Evolutionary conservation across 2,797 vertebrate species (phyloP), one percentile per base, ranked within the genome.

Genomic region (Lepilemur ruficaudatus): DNA sequence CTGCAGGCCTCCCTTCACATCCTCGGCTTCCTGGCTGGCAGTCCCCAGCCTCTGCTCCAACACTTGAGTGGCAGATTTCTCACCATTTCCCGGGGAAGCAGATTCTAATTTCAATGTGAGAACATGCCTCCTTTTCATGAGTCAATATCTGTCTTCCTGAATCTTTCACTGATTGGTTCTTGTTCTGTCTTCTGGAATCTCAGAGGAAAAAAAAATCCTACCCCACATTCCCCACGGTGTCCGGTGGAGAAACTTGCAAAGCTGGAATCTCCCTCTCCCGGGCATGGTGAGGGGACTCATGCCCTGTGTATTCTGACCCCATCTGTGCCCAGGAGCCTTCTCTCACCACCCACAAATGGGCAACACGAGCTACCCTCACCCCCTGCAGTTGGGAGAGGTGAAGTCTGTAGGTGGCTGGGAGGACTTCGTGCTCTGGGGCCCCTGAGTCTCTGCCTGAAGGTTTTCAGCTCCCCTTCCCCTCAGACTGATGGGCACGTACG

Each of bases 401-500:
- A 93, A 0, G 30, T 89, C 38, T 28, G 7, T 61, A 93, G 20
- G 4, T 61, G 70, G 59, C 55, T 93, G 57, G 78, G 96, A 84
- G 72, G 69, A 20, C 83, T 94, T 59, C 78, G 25, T 70, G 93
- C 57, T 61, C 23, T 9, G n/a, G 70, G 61, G 69, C 94, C 79
- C 65, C 11, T 28, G 57, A 61, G 83, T 32, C 92, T 96, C 94
- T 61, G 69, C 92, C 55, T 59, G 69, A 46, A 96, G 79, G 32
- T 82, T 43, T 98, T 91, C 38, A 13, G 63, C 92, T 98, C 86
- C 94, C 97, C 91, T 83, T 50, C 79, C n/a, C 93, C 80, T 43
- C 63, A 89, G 93, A 89, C 83, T 97, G 95, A 97, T 75, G 97
- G 97, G 89, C 82, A 96, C 50, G 87, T 30, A 83, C 22, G 75